Evolutionary conservation across 2,797 vertebrate species (phyloP).

Genomic region (Platyrinchus mystaceus): DNA sequence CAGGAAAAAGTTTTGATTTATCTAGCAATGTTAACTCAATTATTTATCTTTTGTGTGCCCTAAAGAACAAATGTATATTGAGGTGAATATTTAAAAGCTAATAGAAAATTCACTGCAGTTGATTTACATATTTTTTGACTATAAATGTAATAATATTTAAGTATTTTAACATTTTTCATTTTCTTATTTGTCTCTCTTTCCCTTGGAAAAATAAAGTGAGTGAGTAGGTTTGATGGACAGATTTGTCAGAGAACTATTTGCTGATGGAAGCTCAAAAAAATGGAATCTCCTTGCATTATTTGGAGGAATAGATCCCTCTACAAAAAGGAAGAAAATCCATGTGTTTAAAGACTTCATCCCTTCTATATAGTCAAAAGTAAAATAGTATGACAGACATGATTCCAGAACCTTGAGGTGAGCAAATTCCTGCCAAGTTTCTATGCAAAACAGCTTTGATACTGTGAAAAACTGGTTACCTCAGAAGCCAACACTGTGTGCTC

Average conservation of each 20-base stretch:
- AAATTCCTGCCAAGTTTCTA: background rate
- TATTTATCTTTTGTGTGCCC: constrained; percentile 30
- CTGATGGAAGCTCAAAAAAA: background rate
- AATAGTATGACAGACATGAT: background rate
- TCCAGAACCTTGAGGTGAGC: background rate
- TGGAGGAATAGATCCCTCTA: background rate
- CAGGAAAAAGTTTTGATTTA: constrained; percentile 40
- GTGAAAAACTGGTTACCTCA: background rate
- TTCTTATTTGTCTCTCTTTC: background rate
- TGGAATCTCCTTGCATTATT: background rate
- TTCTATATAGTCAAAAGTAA: background rate
- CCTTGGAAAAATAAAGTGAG: constrained; percentile 38
- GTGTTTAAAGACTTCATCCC: background rate
- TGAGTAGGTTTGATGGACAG: background rate
- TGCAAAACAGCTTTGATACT: background rate
- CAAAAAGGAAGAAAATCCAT: background rate
- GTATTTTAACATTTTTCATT: constrained; percentile 4
- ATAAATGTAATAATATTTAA: constrained; percentile 53
- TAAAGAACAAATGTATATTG: constrained; percentile 47
- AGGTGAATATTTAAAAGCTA: constrained; percentile 49
- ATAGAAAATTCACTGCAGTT: constrained; percentile 20
- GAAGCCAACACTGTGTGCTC: background rate
- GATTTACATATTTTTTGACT: constrained; percentile 1
- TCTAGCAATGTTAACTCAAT: background rate
- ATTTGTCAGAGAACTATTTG: background rate